Evolutionary conservation across 2,113 vertebrate species (phyloP), one percentile per base, ranked within the genome.

Genomic region (Bombycilla garrulus): DNA sequence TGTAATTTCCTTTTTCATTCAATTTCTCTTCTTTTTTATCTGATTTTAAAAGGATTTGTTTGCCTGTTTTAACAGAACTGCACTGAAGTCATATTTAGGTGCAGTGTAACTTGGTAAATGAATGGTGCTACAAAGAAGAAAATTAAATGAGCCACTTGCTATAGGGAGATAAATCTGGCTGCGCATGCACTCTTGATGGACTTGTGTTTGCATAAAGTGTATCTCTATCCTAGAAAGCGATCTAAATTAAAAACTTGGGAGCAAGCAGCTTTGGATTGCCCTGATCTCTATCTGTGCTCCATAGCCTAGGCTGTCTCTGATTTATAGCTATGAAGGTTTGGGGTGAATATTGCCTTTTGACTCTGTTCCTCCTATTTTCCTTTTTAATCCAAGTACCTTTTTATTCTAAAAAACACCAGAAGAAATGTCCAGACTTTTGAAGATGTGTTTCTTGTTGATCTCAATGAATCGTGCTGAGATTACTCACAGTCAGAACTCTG

Each of bases 371-470:
- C 51, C 72, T 56, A 31, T 91, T 95, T 89, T 90, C 35, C 48
- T 93, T 95, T 67, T 58, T 74, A 67, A 81, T 66, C 45, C 33
- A 57, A 90, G 26, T 95, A 53, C 38, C 48, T 88, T 91, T 66
- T 94, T 23, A 62, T 86, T 96, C 73, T 81, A 62, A 80, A 91
- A 88, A 89, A 71, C 40, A 23, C 29, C 79, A 90, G 93, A 73
- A 94, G 96, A 84, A 85, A 98, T 98, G 97, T 78, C 51, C 79
- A 62, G 12, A 36, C 81, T 87, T 89, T 13, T 91, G 58, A 66
- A 76, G 81, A 95, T 81, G 10, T 90, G 54, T 60, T 80, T 91
- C 42, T 83, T 98, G 42, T 28, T 98, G 93, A 24, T 97, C 47
- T 86, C 95, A 51, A 11, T 97, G 92, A 95, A 60, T 86, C 74